Percentiles rank a stretch among this genome's conserved stretches.
Conservation (phyloP, 2,797 vertebrate genomes). For the Miopithecus talapoin region DNA sequence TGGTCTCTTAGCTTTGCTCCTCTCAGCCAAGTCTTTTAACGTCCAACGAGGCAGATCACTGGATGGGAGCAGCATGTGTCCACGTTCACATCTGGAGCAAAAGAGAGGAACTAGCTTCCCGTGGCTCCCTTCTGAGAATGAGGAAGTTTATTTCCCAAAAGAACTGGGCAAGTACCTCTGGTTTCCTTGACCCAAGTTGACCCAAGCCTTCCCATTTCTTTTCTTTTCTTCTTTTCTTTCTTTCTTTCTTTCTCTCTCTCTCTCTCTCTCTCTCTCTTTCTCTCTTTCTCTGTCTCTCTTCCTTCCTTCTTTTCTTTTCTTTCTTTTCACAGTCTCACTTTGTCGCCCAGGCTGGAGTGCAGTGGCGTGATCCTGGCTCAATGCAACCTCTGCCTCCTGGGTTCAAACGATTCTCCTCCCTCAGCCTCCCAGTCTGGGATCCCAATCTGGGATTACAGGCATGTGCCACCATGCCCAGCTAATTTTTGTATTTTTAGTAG, state of each 20-base stretch:
- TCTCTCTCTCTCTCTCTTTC: rapidly evolving
- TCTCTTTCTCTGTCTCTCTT: too few relatives aligned
- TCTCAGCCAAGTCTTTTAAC: not conserved
- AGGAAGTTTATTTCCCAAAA: not conserved
- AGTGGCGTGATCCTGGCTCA: not conserved
- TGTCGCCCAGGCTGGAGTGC: not conserved
- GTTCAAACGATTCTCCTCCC: not conserved
- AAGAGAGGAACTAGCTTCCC: rapidly evolving
- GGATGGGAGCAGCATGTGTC: rapidly evolving
- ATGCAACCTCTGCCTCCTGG: not conserved
- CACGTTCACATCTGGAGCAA: not conserved
- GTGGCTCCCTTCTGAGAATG: rapidly evolving
- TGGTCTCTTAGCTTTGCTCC: not conserved
- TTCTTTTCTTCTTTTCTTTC: too few relatives aligned
- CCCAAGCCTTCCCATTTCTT: not conserved
- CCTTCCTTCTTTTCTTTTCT: not conserved
- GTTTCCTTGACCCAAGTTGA: not conserved
- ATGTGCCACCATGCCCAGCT: not conserved
- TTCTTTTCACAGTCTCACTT: not conserved
- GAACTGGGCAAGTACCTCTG: not conserved
- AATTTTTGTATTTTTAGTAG: not conserved
- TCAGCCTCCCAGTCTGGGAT: not conserved
- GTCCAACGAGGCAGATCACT: not conserved
- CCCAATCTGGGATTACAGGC: not conserved
- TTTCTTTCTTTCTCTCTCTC: too few relatives aligned